A percentile compares a stretch with the other conserved stretches of the same genome.
Evolutionary conservation across 2,888 invertebrate genomes (phyloP).

Genomic region (Linnaemya vulpina): DNA sequence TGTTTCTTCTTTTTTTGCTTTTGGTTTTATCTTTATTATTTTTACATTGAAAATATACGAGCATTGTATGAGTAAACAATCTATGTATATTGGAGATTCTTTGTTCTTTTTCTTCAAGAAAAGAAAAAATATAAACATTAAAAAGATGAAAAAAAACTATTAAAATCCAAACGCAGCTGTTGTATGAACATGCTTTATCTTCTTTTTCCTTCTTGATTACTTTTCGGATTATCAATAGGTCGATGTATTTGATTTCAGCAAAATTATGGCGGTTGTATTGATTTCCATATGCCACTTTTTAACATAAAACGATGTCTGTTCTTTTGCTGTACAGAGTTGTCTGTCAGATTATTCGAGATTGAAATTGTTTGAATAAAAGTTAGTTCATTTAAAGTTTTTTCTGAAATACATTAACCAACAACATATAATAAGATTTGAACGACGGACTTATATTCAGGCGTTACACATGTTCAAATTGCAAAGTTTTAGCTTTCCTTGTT

Average conservation of each 20-base stretch:
- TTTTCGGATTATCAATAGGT: conserved; percentile 32
- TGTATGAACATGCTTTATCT: neutral
- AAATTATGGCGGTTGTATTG: neutral
- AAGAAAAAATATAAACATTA: neutral
- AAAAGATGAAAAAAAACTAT: neutral
- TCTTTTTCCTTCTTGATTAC: neutral
- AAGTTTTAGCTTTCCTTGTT: neutral
- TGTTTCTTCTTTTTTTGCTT: neutral
- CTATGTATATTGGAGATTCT: conserved; percentile 4
- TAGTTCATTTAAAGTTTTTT: too few species aligned
- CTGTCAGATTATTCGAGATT: too few species aligned
- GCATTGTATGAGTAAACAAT: neutral
- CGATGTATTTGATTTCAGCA: neutral
- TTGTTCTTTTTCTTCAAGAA: conserved; percentile 10
- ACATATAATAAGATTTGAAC: too few species aligned
- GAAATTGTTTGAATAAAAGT: too few species aligned
- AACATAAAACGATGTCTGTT: neutral
- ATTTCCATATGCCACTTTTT: neutral
- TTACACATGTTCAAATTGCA: too few species aligned
- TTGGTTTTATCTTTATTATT: conserved; percentile 8
- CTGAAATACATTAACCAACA: too few species aligned
- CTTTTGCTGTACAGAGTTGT: too few species aligned
- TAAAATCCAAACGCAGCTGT: conserved; percentile 11
- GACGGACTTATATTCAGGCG: too few species aligned
- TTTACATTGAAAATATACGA: neutral